Percentiles rank a stretch among this genome's conserved stretches.
Conservation (phyloP, 2,888 invertebrate genomes). For the Cephus pulcher region DNA sequence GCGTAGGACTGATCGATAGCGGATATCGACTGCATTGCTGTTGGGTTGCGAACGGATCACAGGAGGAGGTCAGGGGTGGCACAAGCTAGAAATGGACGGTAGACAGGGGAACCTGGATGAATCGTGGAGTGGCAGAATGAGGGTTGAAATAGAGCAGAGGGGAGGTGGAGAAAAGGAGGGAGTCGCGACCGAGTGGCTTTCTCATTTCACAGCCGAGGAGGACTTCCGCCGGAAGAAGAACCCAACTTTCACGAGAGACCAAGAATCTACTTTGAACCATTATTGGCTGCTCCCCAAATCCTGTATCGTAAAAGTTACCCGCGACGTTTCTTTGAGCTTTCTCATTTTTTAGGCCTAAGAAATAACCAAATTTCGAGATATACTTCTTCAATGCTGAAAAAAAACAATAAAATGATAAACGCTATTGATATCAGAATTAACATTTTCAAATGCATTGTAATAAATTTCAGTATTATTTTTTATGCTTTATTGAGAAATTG, state of each 20-base stretch:
- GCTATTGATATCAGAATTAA: background rate
- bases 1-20: slow-evolving; percentile 38
- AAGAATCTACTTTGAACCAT: slow-evolving; percentile 14
- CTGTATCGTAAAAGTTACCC: slow-evolving; percentile 6
- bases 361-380: background rate
- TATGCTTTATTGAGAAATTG: background rate
- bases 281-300: slow-evolving; percentile 12
- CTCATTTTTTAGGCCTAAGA: background rate
- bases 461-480: background rate
- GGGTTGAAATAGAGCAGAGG: background rate
- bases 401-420: background rate
- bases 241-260: slow-evolving; percentile 18
- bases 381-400: background rate
- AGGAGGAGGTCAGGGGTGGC: slow-evolving; percentile 1
- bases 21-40: slow-evolving; percentile 46
- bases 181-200: slow-evolving; percentile 36
- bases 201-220: slow-evolving; percentile 47
- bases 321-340: background rate
- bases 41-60: slow-evolving; percentile 12
- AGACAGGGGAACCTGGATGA: background rate
- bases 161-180: background rate
- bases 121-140: background rate
- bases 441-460: background rate
- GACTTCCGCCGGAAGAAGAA: slow-evolving; percentile 38
- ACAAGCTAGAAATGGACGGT: background rate